A percentile compares a stretch with the other conserved stretches of the same genome.
phyloP scores from a whole-genome alignment of 1,140 invertebrate genomes.

The Atta cephalotes region DNA sequence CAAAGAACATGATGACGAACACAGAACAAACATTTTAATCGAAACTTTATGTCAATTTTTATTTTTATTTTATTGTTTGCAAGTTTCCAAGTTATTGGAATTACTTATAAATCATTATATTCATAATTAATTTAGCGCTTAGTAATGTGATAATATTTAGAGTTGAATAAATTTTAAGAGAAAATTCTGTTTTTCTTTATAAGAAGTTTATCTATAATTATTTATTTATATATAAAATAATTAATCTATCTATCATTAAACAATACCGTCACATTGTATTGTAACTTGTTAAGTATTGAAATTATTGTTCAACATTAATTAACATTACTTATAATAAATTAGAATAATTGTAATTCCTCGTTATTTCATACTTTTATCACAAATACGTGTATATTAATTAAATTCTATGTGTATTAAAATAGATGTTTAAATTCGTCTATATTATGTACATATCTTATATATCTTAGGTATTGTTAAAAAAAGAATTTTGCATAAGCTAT shows the following conservation, averaged over 20 bases:
- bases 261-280: neutral
- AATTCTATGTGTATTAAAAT: neutral
- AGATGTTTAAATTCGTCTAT: neutral
- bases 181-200: neutral
- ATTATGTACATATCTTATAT: neutral
- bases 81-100: neutral
- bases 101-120: neutral
- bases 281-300: constrained; percentile 17
- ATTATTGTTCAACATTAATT: constrained; percentile 17
- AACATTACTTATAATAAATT: neutral
- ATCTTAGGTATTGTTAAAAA: neutral
- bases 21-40: neutral
- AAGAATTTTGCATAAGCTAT: neutral
- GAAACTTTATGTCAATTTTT: neutral
- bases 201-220: neutral
- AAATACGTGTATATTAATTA: neutral
- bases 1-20: neutral
- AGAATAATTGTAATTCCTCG: neutral
- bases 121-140: neutral
- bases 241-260: neutral
- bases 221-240: constrained; percentile 36
- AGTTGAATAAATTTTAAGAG: neutral
- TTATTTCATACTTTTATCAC: constrained; percentile 5
- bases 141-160: neutral
- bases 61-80: neutral